Percentiles rank a stretch among this genome's conserved stretches.
phyloP scores from a whole-genome alignment of 2,113 vertebrate genomes.

The Mus spicilegus region DNA sequence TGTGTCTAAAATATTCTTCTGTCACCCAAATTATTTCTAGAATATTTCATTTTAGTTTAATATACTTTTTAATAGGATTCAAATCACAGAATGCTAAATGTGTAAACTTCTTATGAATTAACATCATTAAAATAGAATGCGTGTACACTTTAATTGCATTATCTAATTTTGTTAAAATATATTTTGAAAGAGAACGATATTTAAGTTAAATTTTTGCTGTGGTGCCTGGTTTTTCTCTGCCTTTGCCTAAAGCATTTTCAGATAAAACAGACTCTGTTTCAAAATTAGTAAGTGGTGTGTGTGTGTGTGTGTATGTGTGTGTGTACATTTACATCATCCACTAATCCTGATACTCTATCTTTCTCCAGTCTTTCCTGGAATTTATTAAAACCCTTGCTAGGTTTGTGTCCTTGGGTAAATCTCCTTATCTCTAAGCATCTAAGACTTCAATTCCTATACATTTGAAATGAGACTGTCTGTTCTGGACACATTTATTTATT shows the following conservation, averaged over 20 bases:
- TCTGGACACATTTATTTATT: neutral
- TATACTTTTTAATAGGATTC: constrained; percentile 74
- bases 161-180: constrained; percentile 70
- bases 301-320: neutral
- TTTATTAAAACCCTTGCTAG: neutral
- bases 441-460: neutral
- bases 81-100: constrained; percentile 64
- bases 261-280: neutral
- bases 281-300: constrained; percentile 15
- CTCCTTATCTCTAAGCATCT: neutral
- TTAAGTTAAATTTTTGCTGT: constrained; percentile 48
- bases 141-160: constrained; percentile 63
- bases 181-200: constrained; percentile 32
- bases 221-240: neutral
- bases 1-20: constrained; percentile 68
- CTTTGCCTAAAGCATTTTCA: neutral
- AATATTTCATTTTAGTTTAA: constrained; percentile 70
- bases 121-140: constrained; percentile 72
- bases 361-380: neutral
- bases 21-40: constrained; percentile 64
- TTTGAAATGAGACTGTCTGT: neutral
- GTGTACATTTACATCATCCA: neutral
- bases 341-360: neutral
- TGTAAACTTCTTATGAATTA: constrained; percentile 63
- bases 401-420: neutral